Conservation (phyloP, 1,140 invertebrate genomes). For the Danaus melanippus region DNA sequence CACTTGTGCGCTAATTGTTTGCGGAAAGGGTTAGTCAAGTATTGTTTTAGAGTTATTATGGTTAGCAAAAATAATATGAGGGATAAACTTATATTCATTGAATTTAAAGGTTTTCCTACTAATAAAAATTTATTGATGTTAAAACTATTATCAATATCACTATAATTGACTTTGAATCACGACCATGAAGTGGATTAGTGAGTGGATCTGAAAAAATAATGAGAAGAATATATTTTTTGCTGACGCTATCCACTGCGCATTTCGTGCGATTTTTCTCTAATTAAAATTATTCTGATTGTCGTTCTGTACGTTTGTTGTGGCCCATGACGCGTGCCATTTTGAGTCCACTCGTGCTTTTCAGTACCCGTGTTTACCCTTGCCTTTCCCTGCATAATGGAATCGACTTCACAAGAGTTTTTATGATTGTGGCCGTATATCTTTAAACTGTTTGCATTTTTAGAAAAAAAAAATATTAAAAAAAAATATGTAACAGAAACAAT, state of each 20-base stretch:
- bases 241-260: conserved; percentile 46
- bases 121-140: no score
- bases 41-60: conserved; percentile 50
- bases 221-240: conserved; percentile 13
- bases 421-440: conserved; percentile 11
- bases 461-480: no score
- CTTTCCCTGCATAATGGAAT: conserved; percentile 43
- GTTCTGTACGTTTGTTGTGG: conserved; percentile 61
- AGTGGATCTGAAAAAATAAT: not conserved
- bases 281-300: conserved; percentile 70
- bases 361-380: conserved; percentile 60
- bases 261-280: conserved; percentile 68
- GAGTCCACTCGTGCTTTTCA: conserved; percentile 63
- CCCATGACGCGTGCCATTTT: conserved; percentile 59
- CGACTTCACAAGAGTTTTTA: conserved; percentile 33
- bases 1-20: conserved; percentile 68
- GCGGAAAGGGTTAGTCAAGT: conserved; percentile 62
- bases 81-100: no score
- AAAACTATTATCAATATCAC: no score
- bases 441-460: not conserved
- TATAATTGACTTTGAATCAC: no score
- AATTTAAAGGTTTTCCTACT: conserved; percentile 3
- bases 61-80: conserved; percentile 23
- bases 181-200: no score
- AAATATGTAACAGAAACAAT: no score